These are phyloP conservation scores for Hemitrygon akajei DNA, from an alignment of 2,797 vertebrate species.

Conservation along the genomic window DNA sequence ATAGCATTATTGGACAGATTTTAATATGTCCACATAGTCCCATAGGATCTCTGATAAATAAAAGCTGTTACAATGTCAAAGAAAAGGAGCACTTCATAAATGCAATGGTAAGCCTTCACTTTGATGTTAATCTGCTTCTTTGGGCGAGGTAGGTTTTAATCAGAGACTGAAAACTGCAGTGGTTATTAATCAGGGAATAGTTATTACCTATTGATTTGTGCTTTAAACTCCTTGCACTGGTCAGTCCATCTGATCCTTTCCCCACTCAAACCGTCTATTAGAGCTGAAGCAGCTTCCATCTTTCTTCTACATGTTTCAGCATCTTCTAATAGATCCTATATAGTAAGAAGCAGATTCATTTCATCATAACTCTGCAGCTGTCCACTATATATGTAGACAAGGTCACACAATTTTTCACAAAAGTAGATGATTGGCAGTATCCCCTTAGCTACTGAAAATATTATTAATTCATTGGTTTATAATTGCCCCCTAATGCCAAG, in stretches of 20 bases:
- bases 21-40: background rate
- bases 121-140: background rate
- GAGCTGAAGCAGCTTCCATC: conserved; percentile 59
- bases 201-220: conserved; percentile 59
- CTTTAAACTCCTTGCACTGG: conserved; percentile 60
- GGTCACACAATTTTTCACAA: too few relatives aligned
- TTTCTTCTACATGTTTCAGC: conserved; percentile 61
- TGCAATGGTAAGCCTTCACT: background rate
- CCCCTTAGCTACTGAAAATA: background rate
- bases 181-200: background rate
- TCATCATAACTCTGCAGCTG: background rate
- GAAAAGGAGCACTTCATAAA: background rate
- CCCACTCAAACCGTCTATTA: conserved; percentile 62
- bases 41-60: too few relatives aligned
- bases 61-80: background rate
- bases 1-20: background rate
- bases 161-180: background rate
- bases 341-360: conserved; percentile 38
- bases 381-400: background rate
- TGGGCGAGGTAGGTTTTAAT: background rate
- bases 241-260: conserved; percentile 66
- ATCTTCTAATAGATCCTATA: conserved; percentile 59
- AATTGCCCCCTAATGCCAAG: too few relatives aligned
- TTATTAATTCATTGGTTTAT: too few relatives aligned
- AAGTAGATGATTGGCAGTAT: background rate